Evolutionary conservation across 2,113 vertebrate species (phyloP).

Genomic region (Pomatorhinus ruficollis): DNA sequence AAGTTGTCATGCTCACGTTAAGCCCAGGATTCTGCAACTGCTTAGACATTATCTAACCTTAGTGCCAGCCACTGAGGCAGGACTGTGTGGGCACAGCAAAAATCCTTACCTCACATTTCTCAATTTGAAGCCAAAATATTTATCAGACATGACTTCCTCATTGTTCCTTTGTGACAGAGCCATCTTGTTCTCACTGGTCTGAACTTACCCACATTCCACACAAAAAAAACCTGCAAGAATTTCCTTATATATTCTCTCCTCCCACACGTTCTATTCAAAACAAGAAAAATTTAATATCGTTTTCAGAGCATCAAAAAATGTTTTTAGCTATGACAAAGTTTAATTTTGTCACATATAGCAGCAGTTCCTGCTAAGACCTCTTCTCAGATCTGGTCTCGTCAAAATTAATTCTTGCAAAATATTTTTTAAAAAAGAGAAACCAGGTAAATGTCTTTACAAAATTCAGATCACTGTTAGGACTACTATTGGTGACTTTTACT

Average conservation of each 20-base stretch:
- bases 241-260: neutral
- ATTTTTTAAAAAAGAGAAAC: neutral
- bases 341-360: neutral
- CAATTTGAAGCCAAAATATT: neutral
- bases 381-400: neutral
- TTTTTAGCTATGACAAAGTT: neutral
- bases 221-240: neutral
- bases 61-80: neutral
- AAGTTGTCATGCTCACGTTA: neutral
- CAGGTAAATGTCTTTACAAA: neutral
- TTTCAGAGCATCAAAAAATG: neutral
- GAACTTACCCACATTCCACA: neutral
- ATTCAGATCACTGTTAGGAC: neutral
- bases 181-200: neutral
- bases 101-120: neutral
- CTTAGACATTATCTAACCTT: neutral
- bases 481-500: neutral
- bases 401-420: neutral
- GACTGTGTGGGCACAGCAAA: neutral
- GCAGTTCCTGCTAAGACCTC: neutral
- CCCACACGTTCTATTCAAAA: fast-evolving
- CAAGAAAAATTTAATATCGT: neutral
- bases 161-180: neutral
- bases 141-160: neutral
- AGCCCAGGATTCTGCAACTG: neutral